Base-by-base conservation (phyloP, 2,797 vertebrate species). In the Neoniphon sammara region DNA sequence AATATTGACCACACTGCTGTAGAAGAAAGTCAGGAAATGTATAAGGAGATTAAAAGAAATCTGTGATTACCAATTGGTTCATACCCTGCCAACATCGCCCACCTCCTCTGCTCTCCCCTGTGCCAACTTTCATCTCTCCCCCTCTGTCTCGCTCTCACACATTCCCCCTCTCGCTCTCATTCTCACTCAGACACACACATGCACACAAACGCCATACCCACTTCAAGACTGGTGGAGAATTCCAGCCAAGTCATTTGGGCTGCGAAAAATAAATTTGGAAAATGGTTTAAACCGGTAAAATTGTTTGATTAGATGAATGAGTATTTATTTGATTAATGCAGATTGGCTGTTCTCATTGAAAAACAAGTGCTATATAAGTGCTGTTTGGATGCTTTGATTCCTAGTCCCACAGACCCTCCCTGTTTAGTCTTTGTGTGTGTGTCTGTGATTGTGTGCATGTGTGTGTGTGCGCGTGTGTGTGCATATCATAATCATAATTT, bases 101-200 rank as follows among this genome's bases (percentile, higher is more conserved):
- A 72, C 56, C 42, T 75, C 50, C 55, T 68, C 73, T 12, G 18
- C 53, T 42, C 50, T 15, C 46, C 23, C 31, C 30, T 14, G 30
- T 30, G 77, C 73, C 73, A 77, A 34, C 11, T 44, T 44, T 36
- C 63, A 21, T 39, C 77, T 50, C 44, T 50, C 39, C 17, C 58
- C 15, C 39, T 39, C 57, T 53, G 4, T 58, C 27, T 34, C 31
- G 30, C 57, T 42, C 34, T 42, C 36, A n/a, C 34, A 36, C 42
- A 44, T 2, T 44, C 42, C 2, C 54, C 30, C 5, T 60, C 31
- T 39, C 20, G 42, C 59, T 46, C 59, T 46, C 42, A 20, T 12
- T 60, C 20, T 42, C 34, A 5, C 58, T 80, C 71, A 77, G 59
- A 75, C 25, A 54, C 50, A 57, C 25, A 71, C 70, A 81, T 42